Evolutionary conservation across 2,113 vertebrate genomes (phyloP).

Genomic region (Daphoenositta chrysoptera): DNA sequence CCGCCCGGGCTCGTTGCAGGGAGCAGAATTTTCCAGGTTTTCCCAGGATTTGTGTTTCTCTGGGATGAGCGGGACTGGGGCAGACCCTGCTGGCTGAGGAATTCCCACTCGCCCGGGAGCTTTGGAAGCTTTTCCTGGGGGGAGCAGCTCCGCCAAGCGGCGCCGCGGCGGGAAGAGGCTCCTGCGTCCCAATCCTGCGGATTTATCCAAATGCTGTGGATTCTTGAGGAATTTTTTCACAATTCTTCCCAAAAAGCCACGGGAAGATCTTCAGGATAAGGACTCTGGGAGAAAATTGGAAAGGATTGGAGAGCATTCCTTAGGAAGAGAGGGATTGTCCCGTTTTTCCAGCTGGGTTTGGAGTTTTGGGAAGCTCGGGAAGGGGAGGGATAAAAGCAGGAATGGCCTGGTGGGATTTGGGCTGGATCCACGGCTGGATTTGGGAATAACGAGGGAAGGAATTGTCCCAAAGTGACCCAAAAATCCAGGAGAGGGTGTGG

Average conservation of each 20-base stretch:
- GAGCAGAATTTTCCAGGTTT: background rate
- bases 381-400: background rate
- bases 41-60: background rate
- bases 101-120: background rate
- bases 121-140: fast-evolving
- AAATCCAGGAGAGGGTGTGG: no score
- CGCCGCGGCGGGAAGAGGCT: background rate
- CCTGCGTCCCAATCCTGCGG: fast-evolving
- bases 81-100: fast-evolving
- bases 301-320: background rate
- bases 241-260: background rate
- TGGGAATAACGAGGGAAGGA: background rate
- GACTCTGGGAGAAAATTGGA: fast-evolving
- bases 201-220: fast-evolving
- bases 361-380: background rate
- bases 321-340: background rate
- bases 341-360: background rate
- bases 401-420: background rate
- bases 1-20: fast-evolving
- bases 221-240: background rate
- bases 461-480: no score
- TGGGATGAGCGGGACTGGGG: fast-evolving
- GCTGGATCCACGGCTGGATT: no score
- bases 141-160: background rate
- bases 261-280: background rate